Evolutionary conservation across 2,888 invertebrate species (phyloP), one percentile per base, ranked within the genome.

Genomic region (Liodrosophila aerea): DNA sequence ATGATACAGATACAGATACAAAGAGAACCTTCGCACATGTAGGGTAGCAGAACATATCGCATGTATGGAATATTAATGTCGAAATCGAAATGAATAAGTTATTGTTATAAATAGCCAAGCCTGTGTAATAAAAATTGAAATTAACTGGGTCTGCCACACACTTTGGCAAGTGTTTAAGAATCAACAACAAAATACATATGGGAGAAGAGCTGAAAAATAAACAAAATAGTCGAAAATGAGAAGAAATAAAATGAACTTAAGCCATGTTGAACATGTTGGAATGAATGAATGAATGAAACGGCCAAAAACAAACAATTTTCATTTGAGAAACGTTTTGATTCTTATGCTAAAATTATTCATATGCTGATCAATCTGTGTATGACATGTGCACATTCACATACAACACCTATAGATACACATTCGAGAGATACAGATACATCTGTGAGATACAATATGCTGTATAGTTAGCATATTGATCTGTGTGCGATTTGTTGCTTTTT

Each of bases 261-360:
- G 73, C 67, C 77, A 59, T 65, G 66, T 76, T 18, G 52, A 64
- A 72, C 80, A 80, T 68, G 80, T 80, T 66, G 54, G 22, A 49
- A 57, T 61, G 53, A 70, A 63, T 65, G 72, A 75, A 75, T 73
- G 68, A 75, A 65, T 50, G 71, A 65, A 47, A 52, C 15, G 37
- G 22, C 41, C 37, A 75, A 64, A 78, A 50, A 58, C 40, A 65
- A 73, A 57, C 60, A 46, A 52, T 77, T 80, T 76, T 77, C 72
- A 70, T 83, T 81, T 64, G 72, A 74, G 78, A 81, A 78, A 73
- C 81, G 78, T 68, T 78, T 77, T 65, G 61, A 82, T 83, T 83
- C 76, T 81, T 74, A 83, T 83, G 81, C 77, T 69, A 80, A 81
- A 66, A 50, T 65, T 52, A 81, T 81, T 81, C 78, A 76, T 67